Percentiles rank a stretch among this genome's conserved stretches.
Conservation (phyloP, 2,113 vertebrate genomes). For the Callocephalon fimbriatum region DNA sequence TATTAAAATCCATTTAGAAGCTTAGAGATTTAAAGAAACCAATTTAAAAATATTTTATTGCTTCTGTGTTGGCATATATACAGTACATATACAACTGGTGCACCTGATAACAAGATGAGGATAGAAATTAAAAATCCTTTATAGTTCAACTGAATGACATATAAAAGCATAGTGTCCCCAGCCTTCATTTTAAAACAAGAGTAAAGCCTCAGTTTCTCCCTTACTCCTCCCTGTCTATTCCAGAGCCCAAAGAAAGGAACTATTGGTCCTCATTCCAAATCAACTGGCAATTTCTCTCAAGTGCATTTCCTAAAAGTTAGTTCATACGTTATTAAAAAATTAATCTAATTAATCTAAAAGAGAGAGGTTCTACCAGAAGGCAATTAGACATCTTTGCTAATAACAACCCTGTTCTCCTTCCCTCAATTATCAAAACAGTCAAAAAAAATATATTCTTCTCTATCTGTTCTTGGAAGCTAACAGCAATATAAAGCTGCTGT, state of each 20-base stretch:
- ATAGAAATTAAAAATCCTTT: neutral
- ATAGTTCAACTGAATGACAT: neutral
- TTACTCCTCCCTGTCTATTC: neutral
- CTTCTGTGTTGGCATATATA: neutral
- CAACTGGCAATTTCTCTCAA: neutral
- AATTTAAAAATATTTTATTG: slow-evolving; percentile 35
- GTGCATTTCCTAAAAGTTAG: neutral
- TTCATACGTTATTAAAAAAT: neutral
- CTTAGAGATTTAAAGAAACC: neutral
- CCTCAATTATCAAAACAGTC: neutral
- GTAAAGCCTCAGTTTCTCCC: neutral
- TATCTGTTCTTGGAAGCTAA: neutral
- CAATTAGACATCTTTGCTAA: neutral
- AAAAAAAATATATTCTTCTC: neutral
- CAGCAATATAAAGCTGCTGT: neutral
- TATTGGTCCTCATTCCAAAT: neutral
- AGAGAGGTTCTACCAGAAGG: neutral
- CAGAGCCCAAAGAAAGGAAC: neutral
- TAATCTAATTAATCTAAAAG: neutral
- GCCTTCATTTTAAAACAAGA: neutral
- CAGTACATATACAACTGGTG: neutral
- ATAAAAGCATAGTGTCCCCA: neutral
- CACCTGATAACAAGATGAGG: neutral
- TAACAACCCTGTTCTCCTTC: neutral
- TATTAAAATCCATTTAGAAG: neutral